A percentile compares a stretch with the other conserved stretches of the same genome.
Conservation (phyloP, 2,797 vertebrate species). For the Falco novaeseelandiae region DNA sequence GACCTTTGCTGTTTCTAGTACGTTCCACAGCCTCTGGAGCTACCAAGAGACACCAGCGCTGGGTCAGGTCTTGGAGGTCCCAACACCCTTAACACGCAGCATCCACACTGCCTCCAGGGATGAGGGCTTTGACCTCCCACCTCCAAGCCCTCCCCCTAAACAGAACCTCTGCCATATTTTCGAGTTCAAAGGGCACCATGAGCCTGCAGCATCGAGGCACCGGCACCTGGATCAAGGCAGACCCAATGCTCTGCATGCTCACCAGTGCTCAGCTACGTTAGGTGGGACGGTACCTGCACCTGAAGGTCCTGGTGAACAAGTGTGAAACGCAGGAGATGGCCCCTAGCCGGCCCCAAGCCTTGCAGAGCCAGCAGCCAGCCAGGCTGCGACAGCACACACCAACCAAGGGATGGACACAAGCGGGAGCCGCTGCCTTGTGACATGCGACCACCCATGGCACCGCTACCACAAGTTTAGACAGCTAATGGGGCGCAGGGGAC, state of each 20-base stretch:
- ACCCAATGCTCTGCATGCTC: fast-evolving
- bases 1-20: neutral
- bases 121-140: neutral
- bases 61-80: neutral
- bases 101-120: neutral
- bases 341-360: neutral
- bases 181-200: neutral
- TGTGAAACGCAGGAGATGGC: fast-evolving
- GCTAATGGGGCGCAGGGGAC: no score
- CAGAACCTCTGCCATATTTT: neutral
- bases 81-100: fast-evolving
- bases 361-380: neutral
- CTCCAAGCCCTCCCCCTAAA: neutral
- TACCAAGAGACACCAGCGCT: neutral
- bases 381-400: neutral
- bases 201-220: neutral
- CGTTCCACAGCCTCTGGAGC: neutral
- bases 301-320: fast-evolving
- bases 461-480: fast-evolving
- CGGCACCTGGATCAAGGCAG: neutral
- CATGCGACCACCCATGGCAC: fast-evolving
- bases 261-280: fast-evolving
- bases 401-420: neutral
- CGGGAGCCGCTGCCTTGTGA: neutral
- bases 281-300: fast-evolving